Evolutionary conservation across 2,797 vertebrate species (phyloP).

Genomic region (Falco berigora): DNA sequence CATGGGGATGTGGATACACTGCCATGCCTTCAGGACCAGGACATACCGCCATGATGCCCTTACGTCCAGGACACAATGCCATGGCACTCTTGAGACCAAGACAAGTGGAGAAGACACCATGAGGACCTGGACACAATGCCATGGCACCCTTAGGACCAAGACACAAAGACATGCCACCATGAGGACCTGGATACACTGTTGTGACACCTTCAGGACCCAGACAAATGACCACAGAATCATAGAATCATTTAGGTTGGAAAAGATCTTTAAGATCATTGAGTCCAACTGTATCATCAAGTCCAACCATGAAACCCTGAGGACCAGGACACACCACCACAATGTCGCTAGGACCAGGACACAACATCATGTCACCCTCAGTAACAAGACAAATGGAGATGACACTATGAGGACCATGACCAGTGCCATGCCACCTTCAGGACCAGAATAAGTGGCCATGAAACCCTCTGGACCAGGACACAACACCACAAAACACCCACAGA

Average conservation of each 20-base stretch:
- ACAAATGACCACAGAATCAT: too few species aligned
- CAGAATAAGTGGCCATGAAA: too few species aligned
- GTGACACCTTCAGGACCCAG: neutral
- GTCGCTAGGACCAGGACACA: neutral
- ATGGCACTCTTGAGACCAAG: too few species aligned
- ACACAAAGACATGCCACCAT: too few species aligned
- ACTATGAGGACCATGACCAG: neutral
- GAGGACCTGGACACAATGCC: neutral
- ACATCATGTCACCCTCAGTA: neutral
- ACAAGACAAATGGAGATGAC: neutral
- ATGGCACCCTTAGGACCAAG: neutral
- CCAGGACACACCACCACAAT: neutral
- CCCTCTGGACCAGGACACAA: too few species aligned
- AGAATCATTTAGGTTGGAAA: too few species aligned
- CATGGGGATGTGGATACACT: neutral
- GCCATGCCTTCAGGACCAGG: neutral
- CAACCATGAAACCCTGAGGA: neutral
- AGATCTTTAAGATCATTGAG: too few species aligned
- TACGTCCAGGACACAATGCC: neutral
- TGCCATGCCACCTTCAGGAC: neutral
- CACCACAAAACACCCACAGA: neutral
- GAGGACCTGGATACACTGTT: neutral
- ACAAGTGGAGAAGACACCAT: neutral
- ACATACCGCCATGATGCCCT: neutral
- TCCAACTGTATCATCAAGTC: too few species aligned